Evolutionary conservation across 2,797 vertebrate species (phyloP), one percentile per base, ranked within the genome.

Genomic region (Dromococcyx pavoninus): DNA sequence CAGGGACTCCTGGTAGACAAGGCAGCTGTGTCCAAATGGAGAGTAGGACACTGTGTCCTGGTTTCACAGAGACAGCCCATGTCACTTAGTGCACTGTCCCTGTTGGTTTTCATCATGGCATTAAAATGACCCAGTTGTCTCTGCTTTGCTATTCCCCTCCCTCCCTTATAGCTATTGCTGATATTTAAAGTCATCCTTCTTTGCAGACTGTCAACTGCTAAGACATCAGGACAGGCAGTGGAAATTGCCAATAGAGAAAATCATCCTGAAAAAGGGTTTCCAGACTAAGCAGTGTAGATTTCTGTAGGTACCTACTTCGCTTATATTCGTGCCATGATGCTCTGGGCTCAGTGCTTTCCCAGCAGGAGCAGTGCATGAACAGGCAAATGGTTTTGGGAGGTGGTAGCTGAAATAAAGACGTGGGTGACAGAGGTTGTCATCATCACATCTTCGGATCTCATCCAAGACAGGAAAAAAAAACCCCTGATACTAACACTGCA

Each of bases 91-190:
- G 65, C 0, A 0, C 86, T 88, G 94, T 95, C 93, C 81, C 77
- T 72, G 5, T 60, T 89, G 90, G 57, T 93, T 97, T 97, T 30
- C 91, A 81, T 94, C 86, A 88, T 92, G 91, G 73, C 78, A 89
- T 89, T 86, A 23, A 75, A 89, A 86, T 74, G 91, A 94, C 94
- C 92, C 81, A 89, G 16, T 95, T 96, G 94, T 18, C 60, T 69
- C 65, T 76, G 48, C 86, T 75, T 72, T 82, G 37, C 82, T 74
- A 17, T 89, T 89, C 65, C 62, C 57, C 17, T 85, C 35, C 33
- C 51, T 90, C 3, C 2, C 75, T 82, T 91, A 16, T 13, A 82
- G 77, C 77, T 91, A 50, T 50, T 18, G 23, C 25, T 84, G 87
- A 88, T 86, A 61, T 61, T 89, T 75, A 78, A 93, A 94, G 71